Evolutionary conservation across 2,888 invertebrate genomes (phyloP).

Genomic region (Sicus ferrugineus): DNA sequence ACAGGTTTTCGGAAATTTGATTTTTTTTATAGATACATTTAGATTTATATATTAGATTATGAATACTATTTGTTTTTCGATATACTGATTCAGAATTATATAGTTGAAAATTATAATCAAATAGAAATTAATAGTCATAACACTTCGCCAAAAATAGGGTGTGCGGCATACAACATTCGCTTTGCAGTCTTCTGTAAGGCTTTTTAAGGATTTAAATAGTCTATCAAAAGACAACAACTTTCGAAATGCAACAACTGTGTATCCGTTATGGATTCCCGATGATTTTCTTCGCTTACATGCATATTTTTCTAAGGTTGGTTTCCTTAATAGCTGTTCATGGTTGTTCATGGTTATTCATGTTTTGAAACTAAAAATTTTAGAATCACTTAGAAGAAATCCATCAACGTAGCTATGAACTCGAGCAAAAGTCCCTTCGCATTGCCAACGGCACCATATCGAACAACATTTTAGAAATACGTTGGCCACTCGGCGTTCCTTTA

Average conservation of each 20-base stretch:
- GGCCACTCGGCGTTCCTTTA: conserved; percentile 79
- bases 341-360: neutral
- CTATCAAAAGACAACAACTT: conserved; percentile 65
- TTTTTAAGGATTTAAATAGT: conserved; percentile 65
- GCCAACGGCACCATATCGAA: conserved; percentile 67
- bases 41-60: neutral
- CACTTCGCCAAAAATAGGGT: conserved; percentile 53
- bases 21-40: neutral
- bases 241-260: conserved; percentile 70
- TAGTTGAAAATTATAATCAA: neutral
- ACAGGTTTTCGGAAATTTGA: too few species aligned
- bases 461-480: conserved; percentile 68
- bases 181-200: conserved; percentile 54
- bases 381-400: conserved; percentile 65
- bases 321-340: neutral
- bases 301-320: conserved; percentile 72
- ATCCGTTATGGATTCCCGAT: conserved; percentile 71
- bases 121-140: too few species aligned
- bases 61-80: neutral
- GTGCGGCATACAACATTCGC: conserved; percentile 55
- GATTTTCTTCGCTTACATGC: conserved; percentile 77
- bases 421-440: conserved; percentile 61
- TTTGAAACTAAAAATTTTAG: conserved; percentile 49
- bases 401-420: conserved; percentile 56
- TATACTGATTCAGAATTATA: too few species aligned